Conservation (phyloP, 2,797 vertebrate genomes). For the Pteropus rufus region DNA sequence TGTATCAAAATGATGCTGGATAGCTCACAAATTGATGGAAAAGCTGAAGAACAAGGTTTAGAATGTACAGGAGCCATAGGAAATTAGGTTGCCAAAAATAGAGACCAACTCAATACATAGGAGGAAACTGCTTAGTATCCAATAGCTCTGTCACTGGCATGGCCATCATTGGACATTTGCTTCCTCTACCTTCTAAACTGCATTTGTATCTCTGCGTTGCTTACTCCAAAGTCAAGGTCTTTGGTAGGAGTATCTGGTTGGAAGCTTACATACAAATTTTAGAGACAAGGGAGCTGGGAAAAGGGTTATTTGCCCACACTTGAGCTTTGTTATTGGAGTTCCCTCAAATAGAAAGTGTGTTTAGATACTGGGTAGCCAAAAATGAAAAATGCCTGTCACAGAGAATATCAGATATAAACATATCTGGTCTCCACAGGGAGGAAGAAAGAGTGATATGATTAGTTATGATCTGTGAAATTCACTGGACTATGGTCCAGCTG, state of each 20-base stretch:
- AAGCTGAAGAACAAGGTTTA: constrained; percentile 24
- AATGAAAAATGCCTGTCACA: not conserved
- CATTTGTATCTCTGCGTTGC: not conserved
- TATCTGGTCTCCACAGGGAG: not conserved
- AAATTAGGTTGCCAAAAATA: constrained; percentile 31
- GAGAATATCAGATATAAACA: not conserved
- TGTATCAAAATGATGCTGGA: not conserved
- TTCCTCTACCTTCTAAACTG: not conserved
- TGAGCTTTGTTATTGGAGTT: not conserved
- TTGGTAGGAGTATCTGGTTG: not conserved
- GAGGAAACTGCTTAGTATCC: constrained; percentile 7
- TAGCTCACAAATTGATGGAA: constrained; percentile 35
- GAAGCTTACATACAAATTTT: not conserved
- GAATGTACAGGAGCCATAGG: not conserved
- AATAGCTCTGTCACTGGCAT: constrained; percentile 1
- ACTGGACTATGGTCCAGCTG: not conserved
- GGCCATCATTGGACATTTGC: not conserved
- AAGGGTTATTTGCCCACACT: not conserved
- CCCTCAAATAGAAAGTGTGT: not conserved
- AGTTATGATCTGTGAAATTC: not conserved
- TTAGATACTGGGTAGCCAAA: not conserved
- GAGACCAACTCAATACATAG: constrained; percentile 29
- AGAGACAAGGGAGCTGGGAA: not conserved
- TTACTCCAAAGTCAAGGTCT: not conserved
- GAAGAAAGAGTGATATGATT: not conserved